Evolutionary conservation across 2,113 vertebrate genomes (phyloP), one percentile per base, ranked within the genome.

Genomic region (Ictalurus furcatus): DNA sequence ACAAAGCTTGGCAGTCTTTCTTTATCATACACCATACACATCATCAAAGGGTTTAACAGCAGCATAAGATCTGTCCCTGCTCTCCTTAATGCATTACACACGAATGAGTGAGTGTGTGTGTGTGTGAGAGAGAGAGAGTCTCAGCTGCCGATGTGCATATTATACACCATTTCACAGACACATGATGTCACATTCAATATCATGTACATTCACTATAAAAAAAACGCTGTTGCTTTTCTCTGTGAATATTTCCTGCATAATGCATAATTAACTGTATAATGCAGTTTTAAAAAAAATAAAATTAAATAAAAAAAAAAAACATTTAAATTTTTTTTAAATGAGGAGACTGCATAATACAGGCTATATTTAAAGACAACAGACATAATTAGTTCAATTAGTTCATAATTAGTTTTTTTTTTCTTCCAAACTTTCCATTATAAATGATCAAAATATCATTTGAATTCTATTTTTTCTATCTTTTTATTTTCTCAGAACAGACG

Each of bases 1-100:
- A 79, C 63, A 69, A 69, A 52, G 59, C 63, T 40, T 54, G 71
- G 40, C 16, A 73, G 56, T 71, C 73, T 88, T 88, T 44, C 37
- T 84, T 79, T n/a, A 44, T 87, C 73, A 52, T 52, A 52, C 48
- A 79, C 23, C 58, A 83, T 52, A 65, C 40, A 34, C 71, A n/a
- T 61, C 59, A 19, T 59, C 73, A 56, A 58, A 34, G 7, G n/a
- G 12, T 54, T 52, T 28, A 79, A 52, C 44, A 52, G 48, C 76
- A 54, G 7, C 28, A 9, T 58, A 34, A 19, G 52, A 30, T 56
- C 16, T 7, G 28, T 13, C 23, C 11, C 40, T 80, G 48, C 78
- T 56, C 28, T 80, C 44, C 19, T 2, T 37, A 44, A 23, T 37
- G 8, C 17, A 82, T 61, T 61, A 82, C n/a, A 5, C 19, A 48